A percentile compares a stretch with the other conserved stretches of the same genome.
These are phyloP conservation scores for Sanderia malayensis DNA, from an alignment of 30 jellyfish, hydroid and myxozoan species.

Conservation along the genomic window DNA sequence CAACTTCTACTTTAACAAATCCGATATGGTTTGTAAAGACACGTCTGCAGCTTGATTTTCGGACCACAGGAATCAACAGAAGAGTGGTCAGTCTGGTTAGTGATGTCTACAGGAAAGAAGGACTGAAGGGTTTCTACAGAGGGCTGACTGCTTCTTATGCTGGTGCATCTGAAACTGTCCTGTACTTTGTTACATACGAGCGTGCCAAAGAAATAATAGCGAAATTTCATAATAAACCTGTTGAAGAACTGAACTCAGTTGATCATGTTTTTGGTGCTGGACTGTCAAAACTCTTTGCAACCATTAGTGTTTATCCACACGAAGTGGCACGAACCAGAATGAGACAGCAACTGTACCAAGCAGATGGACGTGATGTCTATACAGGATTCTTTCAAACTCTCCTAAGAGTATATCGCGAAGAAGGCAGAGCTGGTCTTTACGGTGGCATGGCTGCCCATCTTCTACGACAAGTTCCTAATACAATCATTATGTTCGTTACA, in stretches of 20 bases:
- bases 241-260: conserved; percentile 49
- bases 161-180: conserved; percentile 94
- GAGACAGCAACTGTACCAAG: conserved; percentile 79
- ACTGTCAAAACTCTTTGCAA: conserved; percentile 74
- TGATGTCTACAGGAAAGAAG: conserved; percentile 81
- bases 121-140: conserved; percentile 92
- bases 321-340: conserved; percentile 98
- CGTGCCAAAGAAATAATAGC: conserved; percentile 59
- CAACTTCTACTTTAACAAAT: conserved; percentile 87
- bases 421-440: conserved; percentile 89
- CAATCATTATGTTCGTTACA: conserved; percentile 90
- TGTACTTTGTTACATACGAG: conserved; percentile 87
- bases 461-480: conserved; percentile 91
- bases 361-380: conserved; percentile 65
- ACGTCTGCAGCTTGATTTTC: conserved; percentile 84
- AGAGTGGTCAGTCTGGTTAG: conserved; percentile 43
- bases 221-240: conserved; percentile 14
- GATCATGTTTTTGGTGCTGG: conserved; percentile 78
- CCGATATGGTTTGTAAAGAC: conserved; percentile 99
- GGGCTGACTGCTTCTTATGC: conserved; percentile 95
- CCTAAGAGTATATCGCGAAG: conserved; percentile 80
- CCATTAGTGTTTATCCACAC: conserved; percentile 92
- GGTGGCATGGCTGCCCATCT: conserved; percentile 99
- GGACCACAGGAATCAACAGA: conserved; percentile 59
- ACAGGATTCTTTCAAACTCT: conserved; percentile 90